A percentile compares a stretch with the other conserved stretches of the same genome.
Evolutionary conservation across 2,113 vertebrate genomes (phyloP).

Genomic region (Tylochromis polylepis): DNA sequence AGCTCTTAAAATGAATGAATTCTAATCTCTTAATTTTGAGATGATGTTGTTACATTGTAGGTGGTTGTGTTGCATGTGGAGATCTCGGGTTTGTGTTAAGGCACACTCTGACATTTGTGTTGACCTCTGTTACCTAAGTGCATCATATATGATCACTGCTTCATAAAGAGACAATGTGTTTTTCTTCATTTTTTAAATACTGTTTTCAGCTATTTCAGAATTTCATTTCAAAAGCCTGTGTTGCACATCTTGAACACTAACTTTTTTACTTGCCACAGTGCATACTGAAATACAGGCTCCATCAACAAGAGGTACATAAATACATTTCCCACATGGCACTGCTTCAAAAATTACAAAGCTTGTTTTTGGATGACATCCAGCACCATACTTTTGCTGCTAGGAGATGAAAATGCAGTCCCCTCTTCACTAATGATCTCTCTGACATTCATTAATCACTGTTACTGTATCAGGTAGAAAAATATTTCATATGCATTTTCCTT

Average conservation of each 20-base stretch:
- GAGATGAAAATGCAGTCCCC: background rate
- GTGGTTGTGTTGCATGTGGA: background rate
- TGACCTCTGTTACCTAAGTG: background rate
- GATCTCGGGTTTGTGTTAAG: background rate
- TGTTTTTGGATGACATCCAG: background rate
- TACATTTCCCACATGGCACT: background rate
- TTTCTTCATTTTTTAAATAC: background rate
- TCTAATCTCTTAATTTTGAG: background rate
- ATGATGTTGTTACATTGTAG: background rate
- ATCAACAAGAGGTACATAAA: background rate
- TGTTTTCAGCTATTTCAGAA: background rate
- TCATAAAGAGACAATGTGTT: background rate
- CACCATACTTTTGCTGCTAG: background rate
- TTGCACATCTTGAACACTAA: background rate
- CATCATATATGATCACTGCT: background rate
- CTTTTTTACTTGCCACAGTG: background rate
- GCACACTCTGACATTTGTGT: background rate
- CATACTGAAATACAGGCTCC: background rate
- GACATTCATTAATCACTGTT: background rate
- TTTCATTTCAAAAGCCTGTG: background rate
- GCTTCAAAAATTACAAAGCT: background rate
- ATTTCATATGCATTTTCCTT: background rate
- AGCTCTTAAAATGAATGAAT: background rate
- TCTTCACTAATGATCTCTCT: background rate
- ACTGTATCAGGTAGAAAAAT: background rate